phyloP scores from a whole-genome alignment of 2,113 vertebrate species.

The Piprites chloris region DNA sequence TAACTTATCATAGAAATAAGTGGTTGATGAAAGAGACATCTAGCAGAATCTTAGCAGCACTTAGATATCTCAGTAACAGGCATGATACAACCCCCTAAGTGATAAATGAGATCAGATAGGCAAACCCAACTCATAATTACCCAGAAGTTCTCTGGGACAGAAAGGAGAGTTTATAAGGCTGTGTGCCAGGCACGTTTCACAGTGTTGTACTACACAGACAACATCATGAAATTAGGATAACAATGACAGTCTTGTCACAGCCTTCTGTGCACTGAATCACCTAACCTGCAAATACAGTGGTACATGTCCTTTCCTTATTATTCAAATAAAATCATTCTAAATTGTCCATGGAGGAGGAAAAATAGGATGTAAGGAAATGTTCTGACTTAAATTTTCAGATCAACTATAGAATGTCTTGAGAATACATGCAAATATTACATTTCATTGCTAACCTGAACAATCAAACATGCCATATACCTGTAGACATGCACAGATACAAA shows the following conservation, averaged over 20 bases:
- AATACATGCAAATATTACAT: neutral
- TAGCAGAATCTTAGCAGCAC: constrained; percentile 10
- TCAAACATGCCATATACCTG: neutral
- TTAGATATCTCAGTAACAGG: constrained; percentile 24
- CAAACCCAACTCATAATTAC: constrained; percentile 16
- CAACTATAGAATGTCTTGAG: neutral
- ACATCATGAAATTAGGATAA: constrained; percentile 12
- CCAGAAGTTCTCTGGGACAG: constrained; percentile 17
- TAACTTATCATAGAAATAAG: constrained; percentile 41
- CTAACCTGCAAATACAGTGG: neutral
- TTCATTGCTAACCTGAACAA: neutral
- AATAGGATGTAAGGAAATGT: neutral
- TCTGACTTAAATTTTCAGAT: neutral
- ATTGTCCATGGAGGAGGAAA: neutral
- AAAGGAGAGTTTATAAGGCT: constrained; percentile 4
- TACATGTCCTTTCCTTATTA: neutral
- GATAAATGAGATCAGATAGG: constrained; percentile 55
- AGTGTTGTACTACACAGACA: neutral
- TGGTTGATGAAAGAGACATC: constrained; percentile 46
- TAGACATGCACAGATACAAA: neutral
- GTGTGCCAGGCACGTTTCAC: constrained; percentile 1
- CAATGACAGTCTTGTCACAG: neutral
- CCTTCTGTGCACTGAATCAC: neutral
- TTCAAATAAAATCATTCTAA: neutral
- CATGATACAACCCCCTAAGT: constrained; percentile 37